phyloP scores from a whole-genome alignment of 2,113 vertebrate species.

The Oplegnathus fasciatus region DNA sequence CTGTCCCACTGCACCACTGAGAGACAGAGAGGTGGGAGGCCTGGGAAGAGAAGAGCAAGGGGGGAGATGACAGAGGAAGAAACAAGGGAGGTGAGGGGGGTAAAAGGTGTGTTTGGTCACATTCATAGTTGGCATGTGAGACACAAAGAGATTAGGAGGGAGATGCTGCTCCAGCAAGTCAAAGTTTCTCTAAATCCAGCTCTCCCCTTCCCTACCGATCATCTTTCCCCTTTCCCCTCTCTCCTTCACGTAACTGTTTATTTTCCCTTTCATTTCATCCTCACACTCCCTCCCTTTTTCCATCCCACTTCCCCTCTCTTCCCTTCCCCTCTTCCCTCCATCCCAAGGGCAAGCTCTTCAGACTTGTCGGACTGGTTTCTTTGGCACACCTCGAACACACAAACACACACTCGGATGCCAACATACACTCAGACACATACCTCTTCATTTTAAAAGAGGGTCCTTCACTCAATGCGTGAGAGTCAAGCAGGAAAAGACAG shows the following conservation, averaged over 20 bases:
- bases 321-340: conserved; percentile 55
- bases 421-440: conserved; percentile 57
- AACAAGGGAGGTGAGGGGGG: conserved; percentile 16
- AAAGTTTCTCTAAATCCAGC: conserved; percentile 20
- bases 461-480: conserved; percentile 57
- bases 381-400: conserved; percentile 69
- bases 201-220: conserved; percentile 19
- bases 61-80: conserved; percentile 30
- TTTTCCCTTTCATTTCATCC: conserved; percentile 73
- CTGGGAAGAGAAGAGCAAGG: conserved; percentile 30
- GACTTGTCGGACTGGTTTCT: conserved; percentile 81
- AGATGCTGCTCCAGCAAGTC: conserved; percentile 25
- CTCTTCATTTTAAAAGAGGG: conserved; percentile 56
- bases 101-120: conserved; percentile 46
- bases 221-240: conserved; percentile 28
- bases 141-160: conserved; percentile 16
- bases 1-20: conserved; percentile 63
- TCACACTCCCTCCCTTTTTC: conserved; percentile 62
- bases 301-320: conserved; percentile 65
- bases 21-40: conserved; percentile 58
- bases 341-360: conserved; percentile 75
- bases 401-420: conserved; percentile 65
- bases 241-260: conserved; percentile 58
- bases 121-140: conserved; percentile 49
- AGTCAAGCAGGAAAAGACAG: conserved; percentile 60